Conservation (phyloP, 1,140 invertebrate genomes). For the Phenacoccus solenopsis region DNA sequence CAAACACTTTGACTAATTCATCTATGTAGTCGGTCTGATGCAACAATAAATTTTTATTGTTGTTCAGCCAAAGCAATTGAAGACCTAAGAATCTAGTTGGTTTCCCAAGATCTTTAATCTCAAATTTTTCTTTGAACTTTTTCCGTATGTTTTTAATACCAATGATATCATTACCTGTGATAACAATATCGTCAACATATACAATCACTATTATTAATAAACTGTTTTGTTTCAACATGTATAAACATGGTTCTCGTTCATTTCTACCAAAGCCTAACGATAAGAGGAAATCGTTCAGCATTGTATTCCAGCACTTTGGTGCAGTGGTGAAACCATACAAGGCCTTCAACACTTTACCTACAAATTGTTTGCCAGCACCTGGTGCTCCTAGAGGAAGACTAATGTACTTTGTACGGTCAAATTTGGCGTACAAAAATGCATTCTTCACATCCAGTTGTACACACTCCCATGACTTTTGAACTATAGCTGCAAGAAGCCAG, state of each 20-base stretch:
- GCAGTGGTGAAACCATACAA: slow-evolving; percentile 29
- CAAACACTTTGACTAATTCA: slow-evolving; percentile 27
- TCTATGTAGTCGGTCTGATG: slow-evolving; percentile 26
- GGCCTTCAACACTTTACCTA: slow-evolving; percentile 21
- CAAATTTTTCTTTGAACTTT: slow-evolving; percentile 23
- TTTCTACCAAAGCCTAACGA: slow-evolving; percentile 24
- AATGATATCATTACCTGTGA: slow-evolving; percentile 23
- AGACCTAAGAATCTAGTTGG: slow-evolving; percentile 29
- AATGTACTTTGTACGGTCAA: background rate
- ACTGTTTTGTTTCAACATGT: background rate
- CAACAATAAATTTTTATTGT: slow-evolving; percentile 24
- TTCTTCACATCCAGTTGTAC: slow-evolving; percentile 1
- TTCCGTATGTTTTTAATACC: slow-evolving; percentile 26
- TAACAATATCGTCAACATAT: slow-evolving; percentile 33
- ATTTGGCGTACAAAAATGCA: background rate
- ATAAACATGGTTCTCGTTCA: slow-evolving; percentile 26
- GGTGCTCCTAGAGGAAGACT: background rate
- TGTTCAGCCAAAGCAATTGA: slow-evolving; percentile 26
- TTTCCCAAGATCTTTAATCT: slow-evolving; percentile 23
- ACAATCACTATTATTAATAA: slow-evolving; percentile 24
- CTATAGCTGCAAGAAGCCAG: slow-evolving; percentile 29
- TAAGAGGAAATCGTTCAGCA: slow-evolving; percentile 28
- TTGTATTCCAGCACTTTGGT: slow-evolving; percentile 30
- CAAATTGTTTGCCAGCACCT: background rate
- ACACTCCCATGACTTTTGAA: slow-evolving; percentile 28